A percentile compares a stretch with the other conserved stretches of the same genome.
Evolutionary conservation across 2,888 invertebrate genomes (phyloP).

Genomic region (Diarsia brunnea): DNA sequence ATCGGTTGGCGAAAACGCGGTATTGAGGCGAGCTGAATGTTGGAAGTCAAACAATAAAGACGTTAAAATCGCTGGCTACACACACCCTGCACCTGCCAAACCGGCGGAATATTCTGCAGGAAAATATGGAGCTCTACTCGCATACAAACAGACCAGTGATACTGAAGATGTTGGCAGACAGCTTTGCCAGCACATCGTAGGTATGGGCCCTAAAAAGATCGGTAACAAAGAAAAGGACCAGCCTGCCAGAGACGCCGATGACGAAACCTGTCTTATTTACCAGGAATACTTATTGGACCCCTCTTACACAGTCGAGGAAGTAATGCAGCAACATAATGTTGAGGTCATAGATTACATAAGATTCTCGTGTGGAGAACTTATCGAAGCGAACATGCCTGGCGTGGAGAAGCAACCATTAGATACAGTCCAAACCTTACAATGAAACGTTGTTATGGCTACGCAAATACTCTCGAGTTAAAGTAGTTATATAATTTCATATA

Average conservation of each 20-base stretch:
- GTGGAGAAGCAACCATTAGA: conserved; percentile 90
- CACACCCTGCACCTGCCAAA: conserved; percentile 93
- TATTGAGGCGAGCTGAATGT: conserved; percentile 94
- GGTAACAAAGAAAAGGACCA: conserved; percentile 92
- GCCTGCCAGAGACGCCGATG: conserved; percentile 92
- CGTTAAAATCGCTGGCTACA: conserved; percentile 92
- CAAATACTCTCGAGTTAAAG: conserved; percentile 22
- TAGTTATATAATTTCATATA: conserved; percentile 49
- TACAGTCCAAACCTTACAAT: conserved; percentile 92
- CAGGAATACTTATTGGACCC: conserved; percentile 97
- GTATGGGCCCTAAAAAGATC: conserved; percentile 95
- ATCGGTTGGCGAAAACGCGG: conserved; percentile 97
- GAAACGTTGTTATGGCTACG: conserved; percentile 64
- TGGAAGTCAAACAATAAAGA: conserved; percentile 91
- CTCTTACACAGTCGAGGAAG: conserved; percentile 93
- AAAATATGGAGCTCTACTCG: conserved; percentile 96
- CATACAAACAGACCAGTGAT: conserved; percentile 90
- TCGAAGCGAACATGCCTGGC: conserved; percentile 83
- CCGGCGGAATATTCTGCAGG: conserved; percentile 92
- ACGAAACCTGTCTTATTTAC: conserved; percentile 95
- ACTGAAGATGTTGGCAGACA: conserved; percentile 92
- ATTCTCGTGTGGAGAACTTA: conserved; percentile 96
- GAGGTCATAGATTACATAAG: conserved; percentile 95
- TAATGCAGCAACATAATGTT: conserved; percentile 92
- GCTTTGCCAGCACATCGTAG: conserved; percentile 98